These are phyloP conservation scores for Xyliphius kryptos DNA, from an alignment of 2,113 vertebrate genomes.

Conservation along the genomic window DNA sequence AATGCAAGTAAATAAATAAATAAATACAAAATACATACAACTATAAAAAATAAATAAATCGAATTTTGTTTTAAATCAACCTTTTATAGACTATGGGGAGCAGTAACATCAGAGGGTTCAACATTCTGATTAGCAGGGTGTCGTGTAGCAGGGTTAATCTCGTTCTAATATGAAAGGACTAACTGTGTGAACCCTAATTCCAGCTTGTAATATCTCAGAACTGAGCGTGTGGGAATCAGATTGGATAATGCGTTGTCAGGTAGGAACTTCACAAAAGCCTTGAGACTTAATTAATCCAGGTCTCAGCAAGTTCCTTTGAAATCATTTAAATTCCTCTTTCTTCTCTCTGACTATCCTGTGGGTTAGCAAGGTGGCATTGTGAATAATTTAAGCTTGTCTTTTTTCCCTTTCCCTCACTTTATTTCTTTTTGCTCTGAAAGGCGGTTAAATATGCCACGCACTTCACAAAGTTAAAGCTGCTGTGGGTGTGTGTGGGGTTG, in stretches of 20 bases:
- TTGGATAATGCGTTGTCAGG: conserved; percentile 61
- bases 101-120: neutral
- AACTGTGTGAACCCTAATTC: conserved; percentile 63
- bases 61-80: too few relatives aligned
- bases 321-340: conserved; percentile 51
- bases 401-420: neutral
- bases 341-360: conserved; percentile 7
- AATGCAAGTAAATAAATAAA: too few relatives aligned
- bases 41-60: too few relatives aligned
- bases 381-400: conserved; percentile 46
- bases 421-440: conserved; percentile 23
- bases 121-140: conserved; percentile 64
- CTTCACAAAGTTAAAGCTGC: conserved; percentile 34
- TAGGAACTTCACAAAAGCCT: conserved; percentile 59
- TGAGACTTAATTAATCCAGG: conserved; percentile 63
- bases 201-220: conserved; percentile 70
- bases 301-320: conserved; percentile 48
- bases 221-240: conserved; percentile 61
- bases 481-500: neutral
- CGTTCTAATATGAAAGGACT: conserved; percentile 59
- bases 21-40: too few relatives aligned
- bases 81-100: too few relatives aligned
- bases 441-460: conserved; percentile 35
- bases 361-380: conserved; percentile 37
- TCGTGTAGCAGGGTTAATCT: conserved; percentile 65